Base-by-base conservation (phyloP, 2,888 invertebrate species). In the Chymomyza amoena region DNA sequence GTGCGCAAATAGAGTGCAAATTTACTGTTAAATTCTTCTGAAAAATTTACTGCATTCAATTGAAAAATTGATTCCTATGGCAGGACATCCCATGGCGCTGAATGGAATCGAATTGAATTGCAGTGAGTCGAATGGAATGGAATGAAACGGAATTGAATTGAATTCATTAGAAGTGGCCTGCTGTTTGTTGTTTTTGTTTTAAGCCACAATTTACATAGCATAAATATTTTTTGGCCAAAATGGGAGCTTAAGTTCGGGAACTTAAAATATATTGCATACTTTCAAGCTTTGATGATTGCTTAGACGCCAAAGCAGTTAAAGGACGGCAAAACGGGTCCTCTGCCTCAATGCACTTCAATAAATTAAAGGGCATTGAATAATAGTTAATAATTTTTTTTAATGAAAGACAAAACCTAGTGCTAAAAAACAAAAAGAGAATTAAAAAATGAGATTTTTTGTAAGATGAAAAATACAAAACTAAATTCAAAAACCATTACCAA, bases 201-300 rank as follows among this genome's bases (percentile, higher is more conserved):
- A 66, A 70, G 61, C 69, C 66, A 67, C 61, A 75, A 80, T 79
- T 75, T 78, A 61, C 78, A 75, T 80, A 80, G 79, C 39, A 78
- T 73, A 51, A 64, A 70, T 54, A 54, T 54, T 45, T 39, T 39
- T 10, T 45, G 39, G 2, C 13, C 13, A 6, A 13, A 45, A 4
- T 13, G 39, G 39, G 4, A 7, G 56, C 20, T 32, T 7, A 4
- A 32, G 32, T 9, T 32, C 6, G 32, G 32, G 0, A 32, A 5
- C 32, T 32, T 32, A 6, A 6, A 32, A 32, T 32, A 32, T 32
- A 7, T 4, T 32, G 32, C 32, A 32, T 32, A 32, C 32, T 32
- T 32, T 32, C 32, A 7, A 10, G 18, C 56, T 20, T 9, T 56
- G 18, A 13, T 18, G 9, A 15, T 20, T 39, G 6, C 20, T 13